phyloP scores from a whole-genome alignment of 2,797 vertebrate genomes.

The Delichon dasypus region DNA sequence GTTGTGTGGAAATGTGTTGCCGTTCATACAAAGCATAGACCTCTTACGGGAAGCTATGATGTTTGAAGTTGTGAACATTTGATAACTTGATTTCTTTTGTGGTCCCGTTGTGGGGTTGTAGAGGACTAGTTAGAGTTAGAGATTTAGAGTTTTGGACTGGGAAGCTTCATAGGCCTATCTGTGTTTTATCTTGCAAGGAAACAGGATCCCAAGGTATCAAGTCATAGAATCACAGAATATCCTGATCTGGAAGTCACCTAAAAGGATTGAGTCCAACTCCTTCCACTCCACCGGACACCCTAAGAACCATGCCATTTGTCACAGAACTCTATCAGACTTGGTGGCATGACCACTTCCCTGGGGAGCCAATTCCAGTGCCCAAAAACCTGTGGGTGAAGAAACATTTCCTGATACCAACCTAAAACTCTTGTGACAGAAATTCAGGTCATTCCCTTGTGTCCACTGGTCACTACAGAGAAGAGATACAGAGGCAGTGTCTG shows the following conservation, averaged over 20 bases:
- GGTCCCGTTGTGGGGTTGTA: background rate
- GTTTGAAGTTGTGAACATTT: background rate
- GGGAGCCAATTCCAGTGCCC: background rate
- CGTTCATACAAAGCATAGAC: background rate
- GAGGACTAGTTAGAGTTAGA: background rate
- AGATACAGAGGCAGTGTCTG: background rate
- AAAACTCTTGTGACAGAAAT: background rate
- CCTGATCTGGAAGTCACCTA: background rate
- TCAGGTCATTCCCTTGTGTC: background rate
- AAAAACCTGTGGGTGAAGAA: background rate
- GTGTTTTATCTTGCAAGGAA: background rate
- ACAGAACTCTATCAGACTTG: background rate
- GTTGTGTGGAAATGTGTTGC: background rate
- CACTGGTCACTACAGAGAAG: background rate
- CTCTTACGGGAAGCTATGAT: background rate
- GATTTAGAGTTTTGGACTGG: background rate
- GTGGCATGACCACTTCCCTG: background rate
- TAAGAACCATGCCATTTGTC: background rate
- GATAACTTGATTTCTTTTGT: background rate
- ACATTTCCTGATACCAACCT: background rate
- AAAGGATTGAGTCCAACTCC: background rate
- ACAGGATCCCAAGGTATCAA: background rate
- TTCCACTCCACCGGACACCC: background rate
- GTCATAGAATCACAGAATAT: background rate
- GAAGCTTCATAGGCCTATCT: background rate